Conservation (phyloP, 2,797 vertebrate genomes). For the Protosalanx chinensis region DNA sequence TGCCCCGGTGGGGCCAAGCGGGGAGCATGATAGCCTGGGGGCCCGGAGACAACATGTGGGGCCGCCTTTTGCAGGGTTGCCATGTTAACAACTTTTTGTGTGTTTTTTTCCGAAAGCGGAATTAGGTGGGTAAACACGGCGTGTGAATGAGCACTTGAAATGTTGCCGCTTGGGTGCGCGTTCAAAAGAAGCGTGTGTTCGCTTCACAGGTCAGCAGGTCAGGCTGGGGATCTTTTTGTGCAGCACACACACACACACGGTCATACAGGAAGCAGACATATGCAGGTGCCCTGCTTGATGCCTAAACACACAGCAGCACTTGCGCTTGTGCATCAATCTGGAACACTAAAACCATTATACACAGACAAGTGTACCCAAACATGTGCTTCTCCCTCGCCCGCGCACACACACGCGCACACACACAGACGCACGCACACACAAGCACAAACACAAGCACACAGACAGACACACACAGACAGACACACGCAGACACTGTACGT, state of each 20-base stretch:
- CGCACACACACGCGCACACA: slow-evolving; percentile 14
- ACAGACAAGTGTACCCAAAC: slow-evolving; percentile 16
- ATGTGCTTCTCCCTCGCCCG: slow-evolving; percentile 11
- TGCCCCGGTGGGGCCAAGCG: too few relatives aligned
- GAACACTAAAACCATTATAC: background rate
- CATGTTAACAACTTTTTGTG: background rate
- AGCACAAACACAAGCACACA: too few relatives aligned
- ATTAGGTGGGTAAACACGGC: background rate
- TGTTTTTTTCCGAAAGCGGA: background rate
- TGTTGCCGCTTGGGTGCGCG: background rate
- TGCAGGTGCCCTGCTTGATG: too few relatives aligned
- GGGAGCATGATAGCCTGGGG: too few relatives aligned
- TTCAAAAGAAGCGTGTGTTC: background rate
- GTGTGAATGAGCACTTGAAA: background rate
- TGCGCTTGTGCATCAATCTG: too few relatives aligned
- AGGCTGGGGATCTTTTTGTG: slow-evolving; percentile 1
- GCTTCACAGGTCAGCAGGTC: too few relatives aligned
- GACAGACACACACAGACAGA: too few relatives aligned
- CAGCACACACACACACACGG: slow-evolving; percentile 59
- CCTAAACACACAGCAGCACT: too few relatives aligned
- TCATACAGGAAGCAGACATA: background rate
- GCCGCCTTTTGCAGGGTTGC: background rate
- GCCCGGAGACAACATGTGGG: background rate
- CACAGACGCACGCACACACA: too few relatives aligned
- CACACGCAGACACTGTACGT: slow-evolving; percentile 24